These are phyloP conservation scores for Rhyacophila evoluta DNA, from an alignment of 2,888 invertebrate species.

Conservation along the genomic window DNA sequence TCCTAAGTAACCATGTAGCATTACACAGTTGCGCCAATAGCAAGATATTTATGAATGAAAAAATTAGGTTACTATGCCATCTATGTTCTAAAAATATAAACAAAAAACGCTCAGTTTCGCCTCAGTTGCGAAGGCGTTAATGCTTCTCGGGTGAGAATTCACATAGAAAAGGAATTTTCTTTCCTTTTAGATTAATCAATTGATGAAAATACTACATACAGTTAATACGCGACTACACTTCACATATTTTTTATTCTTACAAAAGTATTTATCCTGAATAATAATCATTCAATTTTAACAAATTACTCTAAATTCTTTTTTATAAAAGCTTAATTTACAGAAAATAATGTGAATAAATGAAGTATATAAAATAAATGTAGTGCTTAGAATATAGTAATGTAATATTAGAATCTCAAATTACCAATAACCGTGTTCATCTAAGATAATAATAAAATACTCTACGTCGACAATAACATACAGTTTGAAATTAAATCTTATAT, in stretches of 20 bases:
- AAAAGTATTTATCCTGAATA: neutral
- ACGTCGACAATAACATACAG: neutral
- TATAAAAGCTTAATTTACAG: neutral
- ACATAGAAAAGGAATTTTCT: neutral
- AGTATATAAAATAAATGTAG: neutral
- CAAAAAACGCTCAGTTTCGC: neutral
- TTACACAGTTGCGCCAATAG: neutral
- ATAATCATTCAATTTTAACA: neutral
- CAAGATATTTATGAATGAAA: slow-evolving; percentile 20
- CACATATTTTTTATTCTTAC: neutral
- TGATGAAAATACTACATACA: neutral
- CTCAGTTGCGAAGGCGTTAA: neutral
- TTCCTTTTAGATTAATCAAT: neutral
- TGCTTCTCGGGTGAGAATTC: neutral
- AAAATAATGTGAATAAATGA: neutral
- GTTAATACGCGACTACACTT: neutral
- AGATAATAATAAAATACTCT: neutral
- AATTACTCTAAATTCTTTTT: neutral
- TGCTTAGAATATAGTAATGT: neutral
- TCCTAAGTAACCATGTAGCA: neutral
- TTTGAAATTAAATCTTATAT: neutral
- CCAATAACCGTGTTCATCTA: neutral
- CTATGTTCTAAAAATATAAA: slow-evolving; percentile 22
- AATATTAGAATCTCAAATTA: neutral
- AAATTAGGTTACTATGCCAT: slow-evolving; percentile 16